Evolutionary conservation across 1,140 invertebrate species (phyloP).

Genomic region (Rhopalosiphum padi): DNA sequence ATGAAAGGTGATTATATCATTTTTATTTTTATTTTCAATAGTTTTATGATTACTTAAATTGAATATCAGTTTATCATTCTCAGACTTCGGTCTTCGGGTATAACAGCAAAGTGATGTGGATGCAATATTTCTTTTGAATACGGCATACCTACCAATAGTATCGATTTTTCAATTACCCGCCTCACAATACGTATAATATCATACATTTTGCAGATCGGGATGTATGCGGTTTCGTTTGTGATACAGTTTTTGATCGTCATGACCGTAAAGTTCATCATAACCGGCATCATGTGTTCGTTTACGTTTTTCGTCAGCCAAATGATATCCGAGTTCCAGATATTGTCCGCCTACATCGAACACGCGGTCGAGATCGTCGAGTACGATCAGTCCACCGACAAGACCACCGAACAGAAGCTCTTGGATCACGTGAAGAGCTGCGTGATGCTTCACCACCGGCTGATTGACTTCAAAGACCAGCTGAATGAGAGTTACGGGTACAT

Average conservation of each 20-base stretch:
- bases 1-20: too few species aligned
- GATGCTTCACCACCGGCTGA: neutral
- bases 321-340: neutral
- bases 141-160: neutral
- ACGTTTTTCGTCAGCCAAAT: slow-evolving; percentile 32
- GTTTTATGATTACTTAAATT: too few species aligned
- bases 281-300: slow-evolving; percentile 33
- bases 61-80: too few species aligned
- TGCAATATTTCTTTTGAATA: too few species aligned
- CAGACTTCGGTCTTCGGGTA: too few species aligned
- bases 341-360: neutral
- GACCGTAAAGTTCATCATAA: slow-evolving; percentile 19
- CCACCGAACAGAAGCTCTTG: neutral
- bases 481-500: slow-evolving; percentile 20
- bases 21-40: too few species aligned
- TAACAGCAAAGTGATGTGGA: too few species aligned
- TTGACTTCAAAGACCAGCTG: neutral
- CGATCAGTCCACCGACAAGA: neutral
- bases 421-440: neutral
- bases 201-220: neutral
- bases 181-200: too few species aligned
- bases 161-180: neutral
- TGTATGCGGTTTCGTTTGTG: neutral
- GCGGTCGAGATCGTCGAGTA: neutral
- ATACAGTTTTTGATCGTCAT: neutral